These are phyloP conservation scores for Mastomys natalensis DNA, from an alignment of 2,113 vertebrate species.

Conservation along the genomic window DNA sequence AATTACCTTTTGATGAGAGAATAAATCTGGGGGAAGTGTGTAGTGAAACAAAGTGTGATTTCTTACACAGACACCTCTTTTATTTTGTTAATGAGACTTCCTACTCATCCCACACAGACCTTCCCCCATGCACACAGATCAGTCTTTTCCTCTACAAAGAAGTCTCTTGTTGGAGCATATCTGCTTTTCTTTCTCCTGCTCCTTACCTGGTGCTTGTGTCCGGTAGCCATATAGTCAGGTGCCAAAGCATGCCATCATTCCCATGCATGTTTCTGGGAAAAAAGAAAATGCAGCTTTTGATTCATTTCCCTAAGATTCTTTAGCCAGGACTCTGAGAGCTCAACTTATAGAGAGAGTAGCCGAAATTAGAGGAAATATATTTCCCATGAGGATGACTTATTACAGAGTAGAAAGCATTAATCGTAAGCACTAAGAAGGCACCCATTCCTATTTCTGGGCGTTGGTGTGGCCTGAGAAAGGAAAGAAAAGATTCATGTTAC, in stretches of 20 bases:
- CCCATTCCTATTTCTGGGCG: neutral
- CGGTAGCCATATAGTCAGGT: neutral
- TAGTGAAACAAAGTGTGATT: neutral
- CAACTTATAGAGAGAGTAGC: neutral
- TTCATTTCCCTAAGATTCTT: conserved; percentile 57
- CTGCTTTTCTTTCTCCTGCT: neutral
- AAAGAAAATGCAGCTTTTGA: neutral
- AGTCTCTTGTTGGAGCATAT: neutral
- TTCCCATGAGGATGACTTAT: conserved; percentile 85
- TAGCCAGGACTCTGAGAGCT: conserved; percentile 19
- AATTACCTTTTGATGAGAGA: conserved; percentile 40
- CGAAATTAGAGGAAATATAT: conserved; percentile 79
- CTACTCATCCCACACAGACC: neutral
- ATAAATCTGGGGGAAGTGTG: conserved; percentile 27
- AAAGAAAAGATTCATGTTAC: neutral
- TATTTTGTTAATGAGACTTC: neutral
- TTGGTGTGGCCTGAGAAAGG: neutral
- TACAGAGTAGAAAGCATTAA: conserved; percentile 71
- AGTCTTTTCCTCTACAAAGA: neutral
- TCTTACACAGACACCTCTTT: neutral
- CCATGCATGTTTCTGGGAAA: neutral
- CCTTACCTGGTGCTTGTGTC: neutral
- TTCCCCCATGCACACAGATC: neutral
- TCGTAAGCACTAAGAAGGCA: conserved; percentile 86
- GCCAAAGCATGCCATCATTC: neutral